phyloP scores from a whole-genome alignment of 2,797 vertebrate genomes.

The Semotilus atromaculatus region DNA sequence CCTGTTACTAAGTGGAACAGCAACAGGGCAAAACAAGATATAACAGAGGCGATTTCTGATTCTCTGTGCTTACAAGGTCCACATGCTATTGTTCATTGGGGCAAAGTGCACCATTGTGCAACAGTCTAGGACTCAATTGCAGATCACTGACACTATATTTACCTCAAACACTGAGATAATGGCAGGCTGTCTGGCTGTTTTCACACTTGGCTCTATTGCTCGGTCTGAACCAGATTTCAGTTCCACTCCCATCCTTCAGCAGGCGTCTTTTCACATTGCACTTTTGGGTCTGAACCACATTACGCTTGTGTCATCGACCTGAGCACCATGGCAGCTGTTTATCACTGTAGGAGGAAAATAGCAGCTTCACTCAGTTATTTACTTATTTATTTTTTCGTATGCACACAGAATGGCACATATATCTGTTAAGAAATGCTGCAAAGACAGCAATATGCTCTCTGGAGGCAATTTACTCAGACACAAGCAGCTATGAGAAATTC shows the following conservation, averaged over 20 bases:
- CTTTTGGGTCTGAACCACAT: not conserved
- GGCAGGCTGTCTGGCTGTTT: not conserved
- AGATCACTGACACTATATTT: not conserved
- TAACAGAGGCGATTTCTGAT: not conserved
- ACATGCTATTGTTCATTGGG: not conserved
- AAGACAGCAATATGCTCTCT: not conserved
- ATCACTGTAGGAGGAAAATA: not conserved
- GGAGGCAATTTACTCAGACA: not conserved
- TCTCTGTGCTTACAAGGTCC: not conserved
- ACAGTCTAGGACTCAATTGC: not conserved
- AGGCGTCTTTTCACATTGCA: not conserved
- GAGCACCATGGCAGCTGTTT: not conserved
- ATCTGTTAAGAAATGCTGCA: not conserved
- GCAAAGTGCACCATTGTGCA: constrained; percentile 14
- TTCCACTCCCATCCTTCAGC: not conserved
- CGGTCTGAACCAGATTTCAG: not conserved
- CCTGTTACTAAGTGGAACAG: not conserved
- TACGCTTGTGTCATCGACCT: not conserved
- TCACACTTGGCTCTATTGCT: not conserved
- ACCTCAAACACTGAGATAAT: not conserved
- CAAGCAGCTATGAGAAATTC: not conserved
- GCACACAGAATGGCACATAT: not conserved
- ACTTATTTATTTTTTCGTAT: not conserved
- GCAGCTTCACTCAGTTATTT: not conserved
- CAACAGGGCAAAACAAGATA: not conserved